Percentiles rank a stretch among this genome's conserved stretches.
phyloP scores from a whole-genome alignment of 2,797 vertebrate genomes.

The Girardinus metallicus region DNA sequence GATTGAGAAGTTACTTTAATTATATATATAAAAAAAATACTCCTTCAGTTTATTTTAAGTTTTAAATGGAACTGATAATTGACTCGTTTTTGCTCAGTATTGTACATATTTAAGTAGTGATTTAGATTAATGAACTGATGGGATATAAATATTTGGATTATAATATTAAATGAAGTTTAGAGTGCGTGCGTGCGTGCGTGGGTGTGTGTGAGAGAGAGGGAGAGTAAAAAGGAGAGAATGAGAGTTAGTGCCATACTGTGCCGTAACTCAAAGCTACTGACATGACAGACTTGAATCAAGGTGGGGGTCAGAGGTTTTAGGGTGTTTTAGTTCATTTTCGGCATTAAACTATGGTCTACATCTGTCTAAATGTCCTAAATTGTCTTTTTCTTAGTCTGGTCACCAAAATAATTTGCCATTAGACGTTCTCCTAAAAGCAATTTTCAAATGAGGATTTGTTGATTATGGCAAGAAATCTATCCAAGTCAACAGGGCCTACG shows the following conservation, averaged over 20 bases:
- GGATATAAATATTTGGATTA: conserved; percentile 63
- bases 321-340: conserved; percentile 47
- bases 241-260: conserved; percentile 55
- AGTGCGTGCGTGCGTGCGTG: neutral
- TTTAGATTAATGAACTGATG: conserved; percentile 50
- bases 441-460: neutral
- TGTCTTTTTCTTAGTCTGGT: conserved; percentile 8
- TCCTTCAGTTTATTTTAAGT: neutral
- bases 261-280: conserved; percentile 69
- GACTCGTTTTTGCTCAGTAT: conserved; percentile 14
- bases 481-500: neutral
- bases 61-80: conserved; percentile 20
- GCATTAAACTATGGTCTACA: conserved; percentile 69
- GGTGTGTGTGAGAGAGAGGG: neutral
- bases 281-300: conserved; percentile 46
- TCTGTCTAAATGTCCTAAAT: conserved; percentile 28
- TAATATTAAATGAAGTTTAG: conserved; percentile 47
- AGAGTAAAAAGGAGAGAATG: neutral
- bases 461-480: neutral
- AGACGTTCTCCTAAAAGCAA: neutral
- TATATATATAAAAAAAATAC: conserved; percentile 4
- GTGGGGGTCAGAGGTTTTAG: neutral
- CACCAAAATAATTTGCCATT: conserved; percentile 9
- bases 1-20: conserved; percentile 27
- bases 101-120: conserved; percentile 76